phyloP scores from a whole-genome alignment of 2,888 invertebrate species.

The Melanostoma scalare region DNA sequence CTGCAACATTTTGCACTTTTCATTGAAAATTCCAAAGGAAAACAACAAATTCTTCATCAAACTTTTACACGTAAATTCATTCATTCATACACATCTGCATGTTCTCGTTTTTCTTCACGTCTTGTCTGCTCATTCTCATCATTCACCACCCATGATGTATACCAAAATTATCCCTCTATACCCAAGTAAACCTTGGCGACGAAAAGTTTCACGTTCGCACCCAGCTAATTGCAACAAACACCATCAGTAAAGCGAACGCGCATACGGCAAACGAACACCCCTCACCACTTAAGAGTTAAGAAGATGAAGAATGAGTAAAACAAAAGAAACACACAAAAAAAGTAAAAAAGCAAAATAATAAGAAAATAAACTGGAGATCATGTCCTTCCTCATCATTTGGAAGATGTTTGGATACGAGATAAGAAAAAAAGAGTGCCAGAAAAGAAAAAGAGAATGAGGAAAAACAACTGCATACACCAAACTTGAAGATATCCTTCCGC shows the following conservation, averaged over 20 bases:
- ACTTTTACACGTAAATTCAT: conserved; percentile 40
- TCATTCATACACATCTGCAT: conserved; percentile 40
- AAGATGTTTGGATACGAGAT: conserved; percentile 45
- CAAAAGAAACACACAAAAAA: background rate
- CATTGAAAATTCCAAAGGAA: conserved; percentile 60
- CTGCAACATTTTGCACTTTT: conserved; percentile 45
- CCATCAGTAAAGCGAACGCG: conserved; percentile 29
- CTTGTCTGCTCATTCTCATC: background rate
- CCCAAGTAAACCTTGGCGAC: conserved; percentile 46
- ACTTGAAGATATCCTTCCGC: conserved; percentile 69
- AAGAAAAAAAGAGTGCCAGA: conserved; percentile 34
- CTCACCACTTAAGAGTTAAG: conserved; percentile 2
- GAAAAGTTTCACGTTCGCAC: conserved; percentile 66
- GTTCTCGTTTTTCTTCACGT: background rate
- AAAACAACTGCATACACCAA: conserved; percentile 61
- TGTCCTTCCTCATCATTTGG: conserved; percentile 64
- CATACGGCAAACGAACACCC: conserved; percentile 36
- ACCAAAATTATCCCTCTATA: conserved; percentile 15
- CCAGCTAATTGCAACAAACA: conserved; percentile 69
- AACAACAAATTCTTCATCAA: conserved; percentile 48
- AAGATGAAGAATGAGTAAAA: background rate
- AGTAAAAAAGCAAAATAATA: conserved; percentile 8
- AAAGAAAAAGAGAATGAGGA: background rate
- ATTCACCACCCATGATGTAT: conserved; percentile 7
- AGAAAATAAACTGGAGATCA: conserved; percentile 26